Evolutionary conservation across 1,140 invertebrate species (phyloP), one percentile per base, ranked within the genome.

Genomic region (Philaenus spumarius): DNA sequence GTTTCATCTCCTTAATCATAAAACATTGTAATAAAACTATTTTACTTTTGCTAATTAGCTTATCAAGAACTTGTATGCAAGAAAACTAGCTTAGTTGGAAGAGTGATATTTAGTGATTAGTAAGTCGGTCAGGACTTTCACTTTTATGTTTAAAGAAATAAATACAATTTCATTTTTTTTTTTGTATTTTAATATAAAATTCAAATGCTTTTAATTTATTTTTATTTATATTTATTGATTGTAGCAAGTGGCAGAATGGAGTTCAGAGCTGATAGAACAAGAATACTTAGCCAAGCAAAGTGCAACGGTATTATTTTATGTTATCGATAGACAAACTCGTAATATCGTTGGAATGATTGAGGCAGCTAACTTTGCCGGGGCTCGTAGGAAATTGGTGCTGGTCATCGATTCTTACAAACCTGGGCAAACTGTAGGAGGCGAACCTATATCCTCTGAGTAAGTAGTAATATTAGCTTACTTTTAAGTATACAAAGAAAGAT

Each of bases 161-260:
- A n/a, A n/a, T n/a, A n/a, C n/a, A n/a, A n/a, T n/a, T n/a, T n/a
- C n/a, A n/a, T n/a, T n/a, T n/a, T n/a, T n/a, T n/a, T n/a, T n/a
- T n/a, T n/a, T n/a, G n/a, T n/a, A n/a, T n/a, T n/a, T n/a, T n/a
- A n/a, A n/a, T n/a, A n/a, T n/a, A n/a, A n/a, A n/a, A n/a, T n/a
- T n/a, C n/a, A n/a, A n/a, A n/a, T n/a, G n/a, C n/a, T n/a, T n/a
- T n/a, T n/a, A n/a, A n/a, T n/a, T n/a, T n/a, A n/a, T n/a, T n/a
- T n/a, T n/a, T n/a, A n/a, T n/a, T n/a, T n/a, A n/a, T n/a, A n/a
- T n/a, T n/a, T n/a, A n/a, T n/a, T n/a, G n/a, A 30, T 30, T 76
- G n/a, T 73, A 97, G 94, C 95, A 97, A 95, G 93, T 96, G 51
- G 83, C 90, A 57, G 86, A 91, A 71, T 98, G 95, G 95, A 86